Evolutionary conservation across 2,888 invertebrate species (phyloP), one percentile per base, ranked within the genome.

Genomic region (Nomada ferruginata): DNA sequence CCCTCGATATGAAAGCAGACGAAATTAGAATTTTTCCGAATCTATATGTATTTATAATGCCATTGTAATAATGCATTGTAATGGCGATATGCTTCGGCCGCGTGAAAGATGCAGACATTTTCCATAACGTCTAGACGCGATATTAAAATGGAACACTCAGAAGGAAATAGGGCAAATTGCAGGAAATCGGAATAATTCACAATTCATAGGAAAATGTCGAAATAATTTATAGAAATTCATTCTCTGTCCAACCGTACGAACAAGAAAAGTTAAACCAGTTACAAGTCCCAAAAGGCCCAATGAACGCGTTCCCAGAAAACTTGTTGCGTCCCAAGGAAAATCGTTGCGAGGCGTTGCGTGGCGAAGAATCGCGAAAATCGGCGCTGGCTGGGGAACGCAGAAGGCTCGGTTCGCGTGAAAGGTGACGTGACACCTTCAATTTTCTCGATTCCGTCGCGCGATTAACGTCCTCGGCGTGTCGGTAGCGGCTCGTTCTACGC

Each of bases 351-450:
- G 0, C n/a, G 18, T 71, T 20, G 59, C 60, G 50, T 36, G 70
- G 2, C 15, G 15, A 36, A 50, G 29, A 50, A 71, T 60, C 60
- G 60, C n/a, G 36, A 60, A 71, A 71, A 71, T 36, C 70, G 59
- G n/a, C 26, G 44, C 26, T 11, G 20, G 9, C 2, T n/a, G 57
- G 18, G 23, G 11, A 20, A 50, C 60, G 60, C 50, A 18, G n/a
- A 23, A 23, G 53, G n/a, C 52, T 44, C 23, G 36, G 52, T 66
- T 77, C 65, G 57, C 76, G 59, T 53, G 77, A 76, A 76, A 78
- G 66, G 60, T 66, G 76, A 78, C 59, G 76, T 66, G 76, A 66
- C 36, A 23, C 47, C 76, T 44, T 78, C 77, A 53, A 76, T 78
- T 78, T 78, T 60, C 76, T 53, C 60, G 15, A 20, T 63, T 26